phyloP scores from a whole-genome alignment of 2,113 vertebrate species.

The Gobio gobio region DNA sequence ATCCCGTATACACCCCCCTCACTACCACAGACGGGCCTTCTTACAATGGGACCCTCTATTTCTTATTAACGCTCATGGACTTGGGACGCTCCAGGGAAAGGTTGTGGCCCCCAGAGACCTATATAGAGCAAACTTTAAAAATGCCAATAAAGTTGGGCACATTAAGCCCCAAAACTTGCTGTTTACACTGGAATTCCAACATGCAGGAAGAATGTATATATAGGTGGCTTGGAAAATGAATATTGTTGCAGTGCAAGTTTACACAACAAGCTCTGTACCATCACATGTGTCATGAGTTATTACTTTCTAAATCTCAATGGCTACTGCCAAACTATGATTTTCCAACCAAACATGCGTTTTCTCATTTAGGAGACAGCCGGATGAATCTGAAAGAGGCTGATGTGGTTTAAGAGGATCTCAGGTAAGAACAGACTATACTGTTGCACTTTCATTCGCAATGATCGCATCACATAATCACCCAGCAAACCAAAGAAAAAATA shows the following conservation, averaged over 20 bases:
- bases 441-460: background rate
- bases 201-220: background rate
- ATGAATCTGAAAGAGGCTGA: background rate
- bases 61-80: slow-evolving; percentile 40
- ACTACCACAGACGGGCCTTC: slow-evolving; percentile 37
- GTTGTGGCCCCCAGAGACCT: slow-evolving; percentile 17
- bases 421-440: background rate
- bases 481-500: background rate
- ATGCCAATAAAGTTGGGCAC: background rate
- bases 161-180: background rate
- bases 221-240: slow-evolving; percentile 19
- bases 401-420: background rate
- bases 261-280: slow-evolving; percentile 11
- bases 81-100: slow-evolving; percentile 47
- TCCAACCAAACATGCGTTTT: background rate
- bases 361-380: background rate
- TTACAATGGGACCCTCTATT: slow-evolving; percentile 43
- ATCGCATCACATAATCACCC: background rate
- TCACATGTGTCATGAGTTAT: slow-evolving; percentile 14
- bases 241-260: background rate
- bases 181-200: slow-evolving; percentile 7
- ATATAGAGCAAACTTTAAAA: slow-evolving; percentile 16
- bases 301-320: background rate
- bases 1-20: slow-evolving; percentile 44
- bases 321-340: background rate